A percentile compares a stretch with the other conserved stretches of the same genome.
phyloP scores from a whole-genome alignment of 2,888 invertebrate genomes.

The Heliconius charithonia region DNA sequence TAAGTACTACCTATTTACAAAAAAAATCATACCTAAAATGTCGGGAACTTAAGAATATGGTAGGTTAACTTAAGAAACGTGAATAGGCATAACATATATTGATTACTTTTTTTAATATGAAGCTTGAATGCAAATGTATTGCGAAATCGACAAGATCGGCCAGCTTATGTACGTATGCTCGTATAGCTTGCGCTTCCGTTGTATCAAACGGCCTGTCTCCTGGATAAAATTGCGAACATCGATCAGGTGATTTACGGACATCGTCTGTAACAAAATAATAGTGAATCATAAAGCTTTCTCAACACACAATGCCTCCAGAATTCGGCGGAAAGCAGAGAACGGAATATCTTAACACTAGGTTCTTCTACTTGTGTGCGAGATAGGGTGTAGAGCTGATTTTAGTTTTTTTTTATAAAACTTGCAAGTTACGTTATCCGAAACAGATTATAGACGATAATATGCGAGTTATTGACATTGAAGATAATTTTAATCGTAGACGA shows the following conservation, averaged over 20 bases:
- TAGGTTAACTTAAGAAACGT: not conserved
- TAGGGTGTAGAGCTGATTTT: too few relatives aligned
- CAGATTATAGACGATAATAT: constrained; percentile 6
- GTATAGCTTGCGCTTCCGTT: constrained; percentile 69
- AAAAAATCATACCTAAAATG: not conserved
- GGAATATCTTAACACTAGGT: too few relatives aligned
- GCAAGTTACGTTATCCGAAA: not conserved
- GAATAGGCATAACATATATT: not conserved
- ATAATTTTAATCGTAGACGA: constrained; percentile 22
- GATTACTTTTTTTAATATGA: constrained; percentile 67
- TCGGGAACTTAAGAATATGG: not conserved
- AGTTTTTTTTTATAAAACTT: too few relatives aligned
- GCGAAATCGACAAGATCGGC: constrained; percentile 65
- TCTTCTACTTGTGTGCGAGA: too few relatives aligned
- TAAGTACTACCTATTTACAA: not conserved
- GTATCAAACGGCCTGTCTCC: constrained; percentile 72
- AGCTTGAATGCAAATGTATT: constrained; percentile 75
- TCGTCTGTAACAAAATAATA: constrained; percentile 61
- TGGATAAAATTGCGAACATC: constrained; percentile 73
- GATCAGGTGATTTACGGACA: constrained; percentile 66
- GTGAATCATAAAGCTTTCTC: not conserved
- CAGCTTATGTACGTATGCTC: constrained; percentile 65
- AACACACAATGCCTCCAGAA: too few relatives aligned
- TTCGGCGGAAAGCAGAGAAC: too few relatives aligned
- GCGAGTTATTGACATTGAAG: constrained; percentile 31